A percentile compares a stretch with the other conserved stretches of the same genome.
phyloP scores from a whole-genome alignment of 1,140 invertebrate species.

The Drosophila baimaii region DNA sequence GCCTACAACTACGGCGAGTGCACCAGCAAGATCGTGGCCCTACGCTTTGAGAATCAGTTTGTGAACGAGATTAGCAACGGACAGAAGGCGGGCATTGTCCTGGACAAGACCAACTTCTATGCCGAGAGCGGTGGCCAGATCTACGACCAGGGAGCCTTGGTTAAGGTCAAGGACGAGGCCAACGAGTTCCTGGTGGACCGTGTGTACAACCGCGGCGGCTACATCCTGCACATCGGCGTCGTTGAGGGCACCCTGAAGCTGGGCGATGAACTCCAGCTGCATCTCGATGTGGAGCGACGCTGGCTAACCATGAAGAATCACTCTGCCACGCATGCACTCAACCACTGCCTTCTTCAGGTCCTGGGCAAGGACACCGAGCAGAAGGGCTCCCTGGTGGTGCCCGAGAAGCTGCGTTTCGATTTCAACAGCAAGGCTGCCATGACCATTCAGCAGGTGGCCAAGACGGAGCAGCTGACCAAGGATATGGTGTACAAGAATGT shows the following conservation, averaged over 20 bases:
- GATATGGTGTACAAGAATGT: constrained; percentile 92
- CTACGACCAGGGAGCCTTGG: constrained; percentile 97
- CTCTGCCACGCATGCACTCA: constrained; percentile 98
- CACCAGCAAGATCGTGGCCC: constrained; percentile 88
- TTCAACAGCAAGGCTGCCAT: constrained; percentile 98
- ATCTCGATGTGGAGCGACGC: constrained; percentile 93
- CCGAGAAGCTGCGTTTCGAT: constrained; percentile 98
- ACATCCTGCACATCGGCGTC: constrained; percentile 96
- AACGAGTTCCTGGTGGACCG: constrained; percentile 97
- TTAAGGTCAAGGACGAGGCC: constrained; percentile 93
- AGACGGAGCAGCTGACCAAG: constrained; percentile 92
- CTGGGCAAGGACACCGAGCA: constrained; percentile 97
- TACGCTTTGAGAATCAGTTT: constrained; percentile 93
- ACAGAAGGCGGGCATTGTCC: constrained; percentile 95
- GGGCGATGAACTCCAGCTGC: constrained; percentile 93
- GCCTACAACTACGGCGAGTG: constrained; percentile 90
- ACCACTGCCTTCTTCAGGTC: constrained; percentile 96
- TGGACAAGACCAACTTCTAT: constrained; percentile 98
- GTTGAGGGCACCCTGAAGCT: constrained; percentile 93
- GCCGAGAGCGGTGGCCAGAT: constrained; percentile 99
- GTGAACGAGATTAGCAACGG: constrained; percentile 93
- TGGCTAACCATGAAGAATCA: constrained; percentile 99
- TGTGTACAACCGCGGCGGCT: constrained; percentile 98
- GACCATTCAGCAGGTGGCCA: constrained; percentile 93
- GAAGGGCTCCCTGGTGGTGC: constrained; percentile 98